Conservation (phyloP, 2,113 vertebrate species). For the Anseranas semipalmata region DNA sequence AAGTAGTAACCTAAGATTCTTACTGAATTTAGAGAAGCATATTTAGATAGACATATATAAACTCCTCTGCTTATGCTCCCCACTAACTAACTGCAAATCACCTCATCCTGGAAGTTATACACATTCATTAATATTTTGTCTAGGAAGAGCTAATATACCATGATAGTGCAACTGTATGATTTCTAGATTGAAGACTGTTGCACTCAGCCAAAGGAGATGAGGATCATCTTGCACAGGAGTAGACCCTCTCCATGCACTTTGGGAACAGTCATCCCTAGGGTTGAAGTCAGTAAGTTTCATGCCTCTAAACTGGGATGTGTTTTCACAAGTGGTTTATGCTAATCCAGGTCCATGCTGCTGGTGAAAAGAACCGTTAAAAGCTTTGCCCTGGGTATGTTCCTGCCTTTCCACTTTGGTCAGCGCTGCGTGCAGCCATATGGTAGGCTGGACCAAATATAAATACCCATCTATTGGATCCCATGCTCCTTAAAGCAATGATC, state of each 20-base stretch:
- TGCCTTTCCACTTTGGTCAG: neutral
- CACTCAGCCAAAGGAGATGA: neutral
- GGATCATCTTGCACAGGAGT: neutral
- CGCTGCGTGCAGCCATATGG: rapidly evolving
- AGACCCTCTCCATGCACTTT: neutral
- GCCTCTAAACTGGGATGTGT: neutral
- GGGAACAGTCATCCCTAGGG: neutral
- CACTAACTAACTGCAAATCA: neutral
- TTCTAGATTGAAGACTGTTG: neutral
- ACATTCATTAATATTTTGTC: neutral
- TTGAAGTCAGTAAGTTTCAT: neutral
- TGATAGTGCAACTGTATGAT: neutral
- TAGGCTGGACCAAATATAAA: neutral
- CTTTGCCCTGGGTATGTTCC: neutral
- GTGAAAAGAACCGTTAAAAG: neutral
- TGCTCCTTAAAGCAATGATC: neutral
- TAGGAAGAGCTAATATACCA: neutral
- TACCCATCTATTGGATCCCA: neutral
- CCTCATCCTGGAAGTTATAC: neutral
- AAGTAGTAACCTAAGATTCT: neutral
- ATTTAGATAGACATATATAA: neutral
- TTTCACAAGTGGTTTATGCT: neutral
- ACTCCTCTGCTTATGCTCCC: neutral
- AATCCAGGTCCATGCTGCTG: neutral
- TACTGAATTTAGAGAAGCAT: neutral